Evolutionary conservation across 1,140 invertebrate genomes (phyloP).

Genomic region (Brachionus koreanus): DNA sequence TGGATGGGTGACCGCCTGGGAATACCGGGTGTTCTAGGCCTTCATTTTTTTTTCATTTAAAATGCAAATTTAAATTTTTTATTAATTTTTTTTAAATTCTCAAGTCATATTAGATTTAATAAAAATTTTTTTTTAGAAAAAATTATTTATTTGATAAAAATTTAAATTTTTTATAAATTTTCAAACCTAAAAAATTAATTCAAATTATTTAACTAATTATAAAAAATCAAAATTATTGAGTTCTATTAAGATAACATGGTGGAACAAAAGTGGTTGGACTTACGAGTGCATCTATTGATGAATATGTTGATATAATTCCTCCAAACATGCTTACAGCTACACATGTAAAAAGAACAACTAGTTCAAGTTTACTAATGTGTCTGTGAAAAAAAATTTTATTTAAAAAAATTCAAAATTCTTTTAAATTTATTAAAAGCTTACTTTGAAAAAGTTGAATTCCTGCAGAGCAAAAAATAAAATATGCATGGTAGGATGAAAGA

Average conservation of each 20-base stretch:
- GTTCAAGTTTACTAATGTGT: slow-evolving; percentile 56
- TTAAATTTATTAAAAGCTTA: slow-evolving; percentile 15
- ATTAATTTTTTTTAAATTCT: too few species aligned
- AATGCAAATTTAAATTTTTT: too few species aligned
- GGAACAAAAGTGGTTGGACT: slow-evolving; percentile 49
- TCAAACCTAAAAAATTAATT: too few species aligned
- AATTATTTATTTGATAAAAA: too few species aligned
- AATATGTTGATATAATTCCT: slow-evolving; percentile 64
- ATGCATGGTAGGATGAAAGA: slow-evolving; percentile 77
- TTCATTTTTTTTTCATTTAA: too few species aligned
- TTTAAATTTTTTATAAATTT: too few species aligned
- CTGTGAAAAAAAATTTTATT: slow-evolving; percentile 54
- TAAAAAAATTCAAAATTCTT: slow-evolving; percentile 2
- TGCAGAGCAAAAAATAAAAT: slow-evolving; percentile 68
- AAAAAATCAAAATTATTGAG: neutral
- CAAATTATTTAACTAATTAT: too few species aligned
- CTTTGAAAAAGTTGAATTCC: slow-evolving; percentile 49
- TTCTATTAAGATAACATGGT: slow-evolving; percentile 51
- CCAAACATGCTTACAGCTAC: slow-evolving; percentile 64
- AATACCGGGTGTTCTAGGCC: too few species aligned
- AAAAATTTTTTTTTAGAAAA: too few species aligned
- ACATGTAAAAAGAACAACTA: slow-evolving; percentile 62
- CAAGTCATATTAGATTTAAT: too few species aligned
- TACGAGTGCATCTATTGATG: slow-evolving; percentile 62
- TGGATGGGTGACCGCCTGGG: too few species aligned